Evolutionary conservation across 2,888 invertebrate genomes (phyloP), one percentile per base, ranked within the genome.

Genomic region (Polietes domitor): DNA sequence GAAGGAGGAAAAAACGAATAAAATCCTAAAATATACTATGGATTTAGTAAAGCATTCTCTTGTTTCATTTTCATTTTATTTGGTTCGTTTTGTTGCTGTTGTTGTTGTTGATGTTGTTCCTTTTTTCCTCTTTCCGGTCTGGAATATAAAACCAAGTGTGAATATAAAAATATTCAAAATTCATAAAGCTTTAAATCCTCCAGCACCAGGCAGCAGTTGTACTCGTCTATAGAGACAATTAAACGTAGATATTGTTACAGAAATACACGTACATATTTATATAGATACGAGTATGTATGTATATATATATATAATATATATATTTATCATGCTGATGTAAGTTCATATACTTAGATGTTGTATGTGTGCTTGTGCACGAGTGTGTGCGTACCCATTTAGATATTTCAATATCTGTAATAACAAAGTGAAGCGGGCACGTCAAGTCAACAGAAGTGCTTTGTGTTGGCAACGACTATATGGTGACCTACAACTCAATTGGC

Each of bases 121-220:
- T 47, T 2, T n/a, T n/a, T 47, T 43, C 9, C 10, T 70, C n/a
- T 24, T 9, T 47, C 17, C 53, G 4, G n/a, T 28, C 19, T n/a
- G 32, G 21, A 58, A 41, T 12, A 21, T 68, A 26, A 61, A 43
- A 84, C 58, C 43, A 84, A 78, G 81, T 81, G 81, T 75, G 81
- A 84, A 84, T 78, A 78, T 81, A 73, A 82, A 32, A 84, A 82
- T 82, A 84, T 84, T 82, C 70, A 84, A 82, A 84, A 84, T 79
- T 79, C 73, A 70, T 81, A 82, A 84, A 84, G 76, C 53, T 82
- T 73, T 73, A 78, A 84, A 81, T 84, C 81, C 81, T 65, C 58
- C 53, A 73, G 73, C 82, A 79, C 50, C 78, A 73, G 71, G 41
- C 61, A 78, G 71, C 15, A n/a, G 47, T 12, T 1, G 12, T n/a